Evolutionary conservation across 1,140 invertebrate genomes (phyloP), one percentile per base, ranked within the genome.

Genomic region (Homalodisca vitripennis): DNA sequence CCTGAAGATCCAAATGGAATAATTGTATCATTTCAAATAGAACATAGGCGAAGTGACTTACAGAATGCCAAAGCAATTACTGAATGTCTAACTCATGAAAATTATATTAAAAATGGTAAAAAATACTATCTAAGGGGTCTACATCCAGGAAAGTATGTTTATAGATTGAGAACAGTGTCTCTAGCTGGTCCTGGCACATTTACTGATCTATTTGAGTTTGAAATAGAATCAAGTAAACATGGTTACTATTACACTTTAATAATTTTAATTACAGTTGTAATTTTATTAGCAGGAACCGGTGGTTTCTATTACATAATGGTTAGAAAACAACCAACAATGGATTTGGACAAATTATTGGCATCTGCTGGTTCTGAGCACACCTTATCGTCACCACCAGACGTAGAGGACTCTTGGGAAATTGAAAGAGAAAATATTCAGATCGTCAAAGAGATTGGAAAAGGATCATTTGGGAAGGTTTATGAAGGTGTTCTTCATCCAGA

Each of bases 321-420:
- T 22, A 31, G 34, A 17, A 34, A 34, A 22, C 14, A 34, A 12
- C 24, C 31, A 3, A 2, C n/a, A 3, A 3, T 14, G 3, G 41
- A 22, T 29, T 66, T 67, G 26, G 32, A 53, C 20, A 22, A 3
- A 27, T 53, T 74, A 12, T 67, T 71, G 13, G 66, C 74, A 22
- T 71, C 75, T 13, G 73, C 75, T 1, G 76, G 75, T 64, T 74
- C 73, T 17, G 70, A 75, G n/a, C 75, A 76, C 41, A 46, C 27
- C 3, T 41, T 17, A 29, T 6, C 55, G 26, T 6, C 14, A 27
- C 55, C 55, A 30, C 29, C 20, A 3, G 96, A 97, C 78, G 86
- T 91, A 66, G 89, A 92, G 26, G 97, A 99, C 79, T 94, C 98
- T 76, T 99, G 96, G 95, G 97, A 99, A 82, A 87, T 99, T 66